A percentile compares a stretch with the other conserved stretches of the same genome.
These are phyloP conservation scores for Aphelinus certus DNA, from an alignment of 1,140 invertebrate genomes.

Conservation along the genomic window DNA sequence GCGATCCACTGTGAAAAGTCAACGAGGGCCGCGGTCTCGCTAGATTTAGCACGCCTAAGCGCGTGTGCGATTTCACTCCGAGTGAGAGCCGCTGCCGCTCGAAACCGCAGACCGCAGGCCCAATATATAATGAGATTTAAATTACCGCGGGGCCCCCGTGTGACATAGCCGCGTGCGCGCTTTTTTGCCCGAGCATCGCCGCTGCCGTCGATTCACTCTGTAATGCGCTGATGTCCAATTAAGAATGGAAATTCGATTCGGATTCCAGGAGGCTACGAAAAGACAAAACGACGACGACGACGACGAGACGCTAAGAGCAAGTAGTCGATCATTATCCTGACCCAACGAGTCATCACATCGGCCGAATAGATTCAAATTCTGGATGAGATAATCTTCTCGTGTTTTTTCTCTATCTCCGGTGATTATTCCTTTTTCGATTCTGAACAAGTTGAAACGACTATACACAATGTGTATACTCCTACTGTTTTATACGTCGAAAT, in stretches of 20 bases:
- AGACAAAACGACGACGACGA: background rate
- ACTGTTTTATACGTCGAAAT: background rate
- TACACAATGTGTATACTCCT: background rate
- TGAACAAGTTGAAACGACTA: too few relatives aligned
- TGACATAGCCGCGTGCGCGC: slow-evolving; percentile 50
- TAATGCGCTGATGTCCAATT: slow-evolving; percentile 44
- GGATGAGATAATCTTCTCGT: background rate
- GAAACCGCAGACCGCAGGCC: slow-evolving; percentile 58
- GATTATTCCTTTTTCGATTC: too few relatives aligned
- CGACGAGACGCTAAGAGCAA: slow-evolving; percentile 16
- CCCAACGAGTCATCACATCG: slow-evolving; percentile 3
- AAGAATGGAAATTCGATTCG: slow-evolving; percentile 55
- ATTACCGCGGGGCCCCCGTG: slow-evolving; percentile 55
- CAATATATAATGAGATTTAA: slow-evolving; percentile 63
- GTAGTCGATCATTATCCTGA: slow-evolving; percentile 29
- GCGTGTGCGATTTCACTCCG: background rate
- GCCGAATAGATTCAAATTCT: slow-evolving; percentile 32
- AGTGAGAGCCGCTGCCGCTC: background rate
- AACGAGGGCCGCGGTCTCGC: slow-evolving; percentile 33
- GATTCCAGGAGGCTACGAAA: slow-evolving; percentile 18
- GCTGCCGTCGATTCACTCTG: background rate
- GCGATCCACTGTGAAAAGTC: slow-evolving; percentile 2
- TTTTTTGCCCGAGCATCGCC: background rate
- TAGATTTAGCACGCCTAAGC: slow-evolving; percentile 34
- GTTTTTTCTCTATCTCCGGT: background rate